These are phyloP conservation scores for Hipparchia semele DNA, from an alignment of 2,888 invertebrate species.

Conservation along the genomic window DNA sequence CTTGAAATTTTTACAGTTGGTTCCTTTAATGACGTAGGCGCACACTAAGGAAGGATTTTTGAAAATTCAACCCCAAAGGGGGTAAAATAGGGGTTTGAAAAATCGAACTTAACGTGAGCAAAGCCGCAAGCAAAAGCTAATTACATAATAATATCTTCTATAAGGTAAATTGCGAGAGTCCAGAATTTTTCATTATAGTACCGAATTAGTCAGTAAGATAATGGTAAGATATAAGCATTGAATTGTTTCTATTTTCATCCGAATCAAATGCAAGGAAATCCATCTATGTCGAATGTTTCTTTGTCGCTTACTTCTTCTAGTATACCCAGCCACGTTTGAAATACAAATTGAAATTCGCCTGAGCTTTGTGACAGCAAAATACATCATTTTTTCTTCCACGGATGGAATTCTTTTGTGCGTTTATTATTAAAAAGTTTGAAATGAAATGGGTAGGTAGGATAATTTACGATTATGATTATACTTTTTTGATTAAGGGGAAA, in stretches of 20 bases:
- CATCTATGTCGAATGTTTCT: slow-evolving; percentile 13
- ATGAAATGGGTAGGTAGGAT: too few relatives aligned
- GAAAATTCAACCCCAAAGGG: too few relatives aligned
- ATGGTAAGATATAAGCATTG: background rate
- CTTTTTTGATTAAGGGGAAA: too few relatives aligned
- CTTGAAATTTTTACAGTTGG: too few relatives aligned
- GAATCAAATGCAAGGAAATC: slow-evolving; percentile 7
- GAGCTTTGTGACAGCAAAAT: background rate
- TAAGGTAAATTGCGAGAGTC: too few relatives aligned
- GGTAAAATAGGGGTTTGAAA: too few relatives aligned
- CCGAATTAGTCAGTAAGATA: background rate
- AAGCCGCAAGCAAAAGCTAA: too few relatives aligned
- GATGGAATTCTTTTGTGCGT: background rate
- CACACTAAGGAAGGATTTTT: too few relatives aligned
- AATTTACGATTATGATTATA: too few relatives aligned
- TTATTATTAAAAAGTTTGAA: background rate
- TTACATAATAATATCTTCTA: too few relatives aligned
- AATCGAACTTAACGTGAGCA: too few relatives aligned
- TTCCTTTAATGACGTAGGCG: too few relatives aligned
- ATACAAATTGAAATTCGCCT: slow-evolving; percentile 12
- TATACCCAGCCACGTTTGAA: background rate
- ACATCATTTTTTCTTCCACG: background rate
- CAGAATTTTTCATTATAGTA: background rate
- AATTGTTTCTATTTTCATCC: slow-evolving; percentile 6
- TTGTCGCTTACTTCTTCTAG: slow-evolving; percentile 14